Evolutionary conservation across 2,113 vertebrate genomes (phyloP).

Genomic region (Heteronetta atricapilla): DNA sequence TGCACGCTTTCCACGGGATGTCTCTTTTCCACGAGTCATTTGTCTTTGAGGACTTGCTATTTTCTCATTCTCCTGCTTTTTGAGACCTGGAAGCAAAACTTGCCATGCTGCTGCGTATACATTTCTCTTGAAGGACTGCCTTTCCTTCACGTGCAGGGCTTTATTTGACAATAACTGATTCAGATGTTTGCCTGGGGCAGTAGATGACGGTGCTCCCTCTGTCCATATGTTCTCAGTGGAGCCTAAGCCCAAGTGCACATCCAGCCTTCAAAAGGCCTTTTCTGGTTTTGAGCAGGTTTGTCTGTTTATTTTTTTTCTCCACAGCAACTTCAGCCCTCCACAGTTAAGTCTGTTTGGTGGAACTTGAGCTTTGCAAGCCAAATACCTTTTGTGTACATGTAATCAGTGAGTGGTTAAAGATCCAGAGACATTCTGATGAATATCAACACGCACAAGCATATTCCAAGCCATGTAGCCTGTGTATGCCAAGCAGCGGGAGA

Average conservation of each 20-base stretch:
- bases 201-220: conserved; percentile 41
- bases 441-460: background rate
- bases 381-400: background rate
- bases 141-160: conserved; percentile 7
- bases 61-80: background rate
- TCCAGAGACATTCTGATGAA: background rate
- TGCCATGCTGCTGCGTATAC: background rate
- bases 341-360: background rate
- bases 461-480: background rate
- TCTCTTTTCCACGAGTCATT: background rate
- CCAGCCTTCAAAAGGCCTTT: background rate
- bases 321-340: background rate
- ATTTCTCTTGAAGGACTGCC: background rate
- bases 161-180: conserved; percentile 15
- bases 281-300: background rate
- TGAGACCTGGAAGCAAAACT: background rate
- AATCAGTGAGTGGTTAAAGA: background rate
- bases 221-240: background rate
- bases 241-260: background rate
- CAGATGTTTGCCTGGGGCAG: conserved; percentile 27
- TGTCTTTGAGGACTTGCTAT: background rate
- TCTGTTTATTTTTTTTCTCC: background rate
- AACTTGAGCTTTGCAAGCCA: background rate
- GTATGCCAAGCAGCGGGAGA: background rate
- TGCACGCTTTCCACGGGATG: background rate